A percentile compares a stretch with the other conserved stretches of the same genome.
Conservation (phyloP, 2,888 invertebrate species). For the Corythucha ciliata region DNA sequence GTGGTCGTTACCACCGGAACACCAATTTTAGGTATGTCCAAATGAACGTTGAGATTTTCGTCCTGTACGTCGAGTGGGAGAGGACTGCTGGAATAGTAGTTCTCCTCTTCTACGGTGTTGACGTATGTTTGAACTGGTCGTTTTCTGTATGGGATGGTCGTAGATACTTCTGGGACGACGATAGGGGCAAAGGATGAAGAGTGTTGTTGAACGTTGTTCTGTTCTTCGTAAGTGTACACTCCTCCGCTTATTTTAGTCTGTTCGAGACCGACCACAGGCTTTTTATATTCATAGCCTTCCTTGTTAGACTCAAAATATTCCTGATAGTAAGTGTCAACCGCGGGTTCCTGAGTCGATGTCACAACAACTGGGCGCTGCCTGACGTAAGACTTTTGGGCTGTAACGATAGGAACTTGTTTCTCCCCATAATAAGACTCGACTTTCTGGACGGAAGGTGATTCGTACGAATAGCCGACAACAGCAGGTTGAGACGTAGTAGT, state of each 20-base stretch:
- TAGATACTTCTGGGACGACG: slow-evolving; percentile 22
- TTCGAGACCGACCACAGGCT: slow-evolving; percentile 18
- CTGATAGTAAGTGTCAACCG: slow-evolving; percentile 26
- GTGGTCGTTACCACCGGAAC: slow-evolving; percentile 16
- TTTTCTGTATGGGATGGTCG: slow-evolving; percentile 11
- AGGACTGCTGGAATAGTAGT: slow-evolving; percentile 21
- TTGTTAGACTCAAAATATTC: slow-evolving; percentile 28
- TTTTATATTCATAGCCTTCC: slow-evolving; percentile 19
- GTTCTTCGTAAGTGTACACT: slow-evolving; percentile 2
- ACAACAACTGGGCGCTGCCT: slow-evolving; percentile 13
- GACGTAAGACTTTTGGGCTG: slow-evolving; percentile 12
- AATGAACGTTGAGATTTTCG: slow-evolving; percentile 27
- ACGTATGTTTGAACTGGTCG: slow-evolving; percentile 26
- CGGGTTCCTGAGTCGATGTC: slow-evolving; percentile 20
- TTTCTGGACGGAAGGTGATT: no score
- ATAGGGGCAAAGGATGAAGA: slow-evolving; percentile 22
- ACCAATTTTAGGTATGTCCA: slow-evolving; percentile 27
- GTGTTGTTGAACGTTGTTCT: slow-evolving; percentile 9
- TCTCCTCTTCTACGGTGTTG: slow-evolving; percentile 30
- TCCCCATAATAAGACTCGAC: no score
- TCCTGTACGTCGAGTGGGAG: slow-evolving; percentile 20
- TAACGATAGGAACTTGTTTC: background rate
- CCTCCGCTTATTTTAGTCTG: background rate
- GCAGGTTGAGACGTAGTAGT: background rate
- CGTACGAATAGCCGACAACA: slow-evolving; percentile 14